phyloP scores from a whole-genome alignment of 1,140 invertebrate genomes.

The Nasonia longicornis region DNA sequence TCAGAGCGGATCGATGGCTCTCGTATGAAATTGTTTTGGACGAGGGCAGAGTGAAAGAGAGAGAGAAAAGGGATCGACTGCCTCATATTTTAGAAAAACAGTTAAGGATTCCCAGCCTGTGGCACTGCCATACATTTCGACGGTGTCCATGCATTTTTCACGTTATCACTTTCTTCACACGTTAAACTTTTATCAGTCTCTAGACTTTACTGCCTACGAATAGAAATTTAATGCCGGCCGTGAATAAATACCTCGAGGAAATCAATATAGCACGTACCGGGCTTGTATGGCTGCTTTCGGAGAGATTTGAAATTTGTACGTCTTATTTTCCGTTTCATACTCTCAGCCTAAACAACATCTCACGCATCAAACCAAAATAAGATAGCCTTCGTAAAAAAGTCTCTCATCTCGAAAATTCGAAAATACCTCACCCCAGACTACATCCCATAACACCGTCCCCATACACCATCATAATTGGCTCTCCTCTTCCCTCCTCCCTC shows the following conservation, averaged over 20 bases:
- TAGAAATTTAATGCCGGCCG: neutral
- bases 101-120: neutral
- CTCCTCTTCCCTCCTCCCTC: too few relatives aligned
- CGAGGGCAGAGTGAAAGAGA: neutral
- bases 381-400: too few relatives aligned
- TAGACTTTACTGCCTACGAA: neutral
- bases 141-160: neutral
- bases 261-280: neutral
- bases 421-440: too few relatives aligned
- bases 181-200: neutral
- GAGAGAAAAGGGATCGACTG: neutral
- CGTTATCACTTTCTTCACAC: neutral
- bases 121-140: neutral
- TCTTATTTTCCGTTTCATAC: too few relatives aligned
- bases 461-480: too few relatives aligned
- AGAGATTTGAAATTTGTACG: neutral
- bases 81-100: neutral
- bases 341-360: too few relatives aligned
- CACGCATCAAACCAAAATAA: too few relatives aligned
- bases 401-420: too few relatives aligned
- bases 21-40: too few relatives aligned
- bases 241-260: neutral
- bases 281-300: neutral
- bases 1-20: too few relatives aligned
- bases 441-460: too few relatives aligned